phyloP scores from a whole-genome alignment of 30 jellyfish, hydroid and myxozoan species.

The Hydra vulgaris region DNA sequence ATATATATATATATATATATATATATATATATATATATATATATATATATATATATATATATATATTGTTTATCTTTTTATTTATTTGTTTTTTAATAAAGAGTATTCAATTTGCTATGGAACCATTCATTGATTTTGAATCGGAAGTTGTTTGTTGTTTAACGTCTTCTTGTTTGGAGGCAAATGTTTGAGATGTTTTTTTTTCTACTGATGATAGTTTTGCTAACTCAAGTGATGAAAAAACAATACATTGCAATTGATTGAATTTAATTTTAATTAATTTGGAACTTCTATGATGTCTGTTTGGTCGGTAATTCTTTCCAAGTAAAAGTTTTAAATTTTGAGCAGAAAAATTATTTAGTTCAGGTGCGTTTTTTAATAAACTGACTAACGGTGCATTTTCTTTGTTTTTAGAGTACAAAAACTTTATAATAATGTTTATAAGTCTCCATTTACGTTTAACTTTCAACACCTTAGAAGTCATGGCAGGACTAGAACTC shows the following conservation, averaged over 20 bases:
- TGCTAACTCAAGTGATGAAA: constrained; percentile 60
- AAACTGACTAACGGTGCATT: no score
- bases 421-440: constrained; percentile 30
- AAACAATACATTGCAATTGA: constrained; percentile 77
- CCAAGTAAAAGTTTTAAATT: neutral
- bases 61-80: no score
- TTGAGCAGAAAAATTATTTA: neutral
- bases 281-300: constrained; percentile 62
- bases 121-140: no score
- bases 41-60: no score
- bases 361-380: neutral
- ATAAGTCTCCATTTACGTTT: constrained; percentile 59
- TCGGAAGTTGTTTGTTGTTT: no score
- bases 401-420: constrained; percentile 40
- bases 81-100: no score
- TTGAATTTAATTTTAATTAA: constrained; percentile 55
- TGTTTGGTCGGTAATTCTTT: constrained; percentile 69
- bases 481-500: constrained; percentile 14
- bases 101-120: no score
- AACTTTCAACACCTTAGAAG: constrained; percentile 47
- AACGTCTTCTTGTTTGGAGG: no score
- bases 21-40: no score
- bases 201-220: constrained; percentile 35
- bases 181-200: no score
- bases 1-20: no score